Evolutionary conservation across 2,888 invertebrate species (phyloP).

Genomic region (Polydrusus tereticollis): DNA sequence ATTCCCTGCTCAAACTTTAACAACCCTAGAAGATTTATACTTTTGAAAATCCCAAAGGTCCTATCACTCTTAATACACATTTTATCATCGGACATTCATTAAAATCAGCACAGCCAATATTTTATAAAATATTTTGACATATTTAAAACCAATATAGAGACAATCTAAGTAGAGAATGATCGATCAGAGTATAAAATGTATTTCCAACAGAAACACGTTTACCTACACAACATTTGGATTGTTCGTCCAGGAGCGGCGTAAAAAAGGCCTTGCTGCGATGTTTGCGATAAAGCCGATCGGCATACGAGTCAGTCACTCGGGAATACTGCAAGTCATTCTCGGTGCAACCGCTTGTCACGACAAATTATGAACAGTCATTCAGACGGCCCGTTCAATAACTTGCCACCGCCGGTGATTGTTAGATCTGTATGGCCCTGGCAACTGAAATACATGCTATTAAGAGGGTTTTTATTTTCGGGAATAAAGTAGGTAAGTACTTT

Average conservation of each 20-base stretch:
- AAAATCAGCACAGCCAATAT: not conserved
- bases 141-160: not conserved
- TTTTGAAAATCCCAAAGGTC: not conserved
- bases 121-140: constrained; percentile 14
- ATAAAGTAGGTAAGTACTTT: too few relatives aligned
- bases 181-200: constrained; percentile 56
- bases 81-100: not conserved
- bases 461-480: not conserved
- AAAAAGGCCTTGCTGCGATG: constrained; percentile 41
- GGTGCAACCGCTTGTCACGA: constrained; percentile 50
- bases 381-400: constrained; percentile 45
- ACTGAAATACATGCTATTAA: not conserved
- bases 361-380: constrained; percentile 49
- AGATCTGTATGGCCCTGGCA: constrained; percentile 22
- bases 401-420: constrained; percentile 39
- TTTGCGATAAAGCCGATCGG: constrained; percentile 48
- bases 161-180: constrained; percentile 52
- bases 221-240: constrained; percentile 46
- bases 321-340: constrained; percentile 48
- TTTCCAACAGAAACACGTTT: constrained; percentile 45
- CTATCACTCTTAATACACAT: not conserved
- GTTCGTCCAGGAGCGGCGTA: constrained; percentile 40
- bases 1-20: too few relatives aligned
- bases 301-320: constrained; percentile 46
- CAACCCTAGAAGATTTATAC: not conserved